Evolutionary conservation across 2,113 vertebrate species (phyloP), one percentile per base, ranked within the genome.

Genomic region (Harpagus bidentatus): DNA sequence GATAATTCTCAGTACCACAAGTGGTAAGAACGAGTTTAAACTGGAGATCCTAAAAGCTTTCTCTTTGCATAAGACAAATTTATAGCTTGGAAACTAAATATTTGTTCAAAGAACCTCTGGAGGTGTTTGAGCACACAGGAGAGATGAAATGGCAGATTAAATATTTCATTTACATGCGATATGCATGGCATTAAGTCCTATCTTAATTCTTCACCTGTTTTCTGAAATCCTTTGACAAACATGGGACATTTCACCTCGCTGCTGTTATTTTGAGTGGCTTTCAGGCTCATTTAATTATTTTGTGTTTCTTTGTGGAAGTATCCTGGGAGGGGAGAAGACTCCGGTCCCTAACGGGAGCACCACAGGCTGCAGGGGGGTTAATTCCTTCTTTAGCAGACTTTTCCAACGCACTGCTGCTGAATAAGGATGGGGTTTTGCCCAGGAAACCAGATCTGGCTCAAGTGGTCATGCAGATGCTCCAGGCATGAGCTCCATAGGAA

Each of bases 1-100:
- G 94, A 82, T 96, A 77, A 65, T 96, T 97, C 84, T 87, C 88
- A 86, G 93, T 34, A 45, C 77, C 66, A 79, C 93, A 84, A 97
- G 79, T 63, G 74, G 92, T 81, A 90, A 48, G 88, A 97, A 96
- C 84, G 42, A 96, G 96, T 98, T 96, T 96, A 77, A 96, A 95
- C 96, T 96, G 83, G 96, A 96, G 89, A 56, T 67, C 86, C 90
- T 96, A 90, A 97, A 97, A 92, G 86, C 95, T 95, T 96, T 91
- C 82, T 96, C 95, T 97, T 97, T 98, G 96, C 94, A 96, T 97
- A 91, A 94, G 95, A 79, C 26, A 13, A 96, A 93, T 97, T 96
- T 96, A 96, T 92, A 86, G 88, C 86, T 95, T 97, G 82, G 89
- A 97, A 98, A 95, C 90, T 96, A 97, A 93, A 86, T 96, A 96